A percentile compares a stretch with the other conserved stretches of the same genome.
These are phyloP conservation scores for human DNA, from an alignment of 2,113 vertebrate genomes.

Conservation along the genomic window GRCh38 chr22:40052501-40053000, in stretches of 20 bases:
- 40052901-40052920: slow-evolving; percentile 6
- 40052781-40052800: not conserved
- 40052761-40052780: not conserved
- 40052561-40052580: too few species aligned
- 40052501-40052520: too few species aligned
- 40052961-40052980: slow-evolving; percentile 29
- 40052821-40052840: not conserved
- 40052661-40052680: too few species aligned
- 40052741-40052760: not conserved
- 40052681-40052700: too few species aligned
- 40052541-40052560: too few species aligned
- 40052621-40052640: too few species aligned
- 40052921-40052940: slow-evolving; percentile 20
- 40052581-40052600: too few species aligned
- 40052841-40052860: not conserved
- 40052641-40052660: too few species aligned
- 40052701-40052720: too few species aligned
- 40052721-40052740: too few species aligned
- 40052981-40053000: not conserved
- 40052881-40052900: slow-evolving; percentile 7
- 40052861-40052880: slow-evolving; percentile 14
- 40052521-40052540: too few species aligned
- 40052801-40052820: not conserved
- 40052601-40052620: too few species aligned
- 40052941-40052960: slow-evolving; percentile 40